Base-by-base conservation (phyloP, 2,888 invertebrate genomes). In the Brachyopa scutellaris region DNA sequence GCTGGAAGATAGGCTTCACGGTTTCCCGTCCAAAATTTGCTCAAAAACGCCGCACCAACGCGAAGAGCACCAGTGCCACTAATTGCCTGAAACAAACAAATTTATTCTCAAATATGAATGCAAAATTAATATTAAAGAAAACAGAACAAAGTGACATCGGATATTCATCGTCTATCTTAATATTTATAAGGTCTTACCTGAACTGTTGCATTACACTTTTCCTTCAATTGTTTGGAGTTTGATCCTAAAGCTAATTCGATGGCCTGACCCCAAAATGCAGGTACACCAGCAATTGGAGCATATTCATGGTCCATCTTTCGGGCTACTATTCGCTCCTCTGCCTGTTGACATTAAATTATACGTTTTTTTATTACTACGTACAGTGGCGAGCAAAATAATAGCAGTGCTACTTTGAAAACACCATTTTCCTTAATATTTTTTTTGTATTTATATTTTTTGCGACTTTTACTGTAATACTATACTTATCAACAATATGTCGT, bases 1-100 rank as follows among this genome's bases (percentile, higher is more conserved):
- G 93, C 92, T 3, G 99, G 99, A 85, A 99, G 87, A 92, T 97
- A 99, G 53, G 97, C 91, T 79, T 94, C 95, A 91, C 97, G 97
- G 85, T 92, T 92, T 31, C 95, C 94, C 5, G 93, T 93, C 91
- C 95, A 96, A 91, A 95, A 97, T 85, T 93, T 94, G 66, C 93
- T 94, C 78, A 99, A 91, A 90, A 98, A 99, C 80, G 95, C 96
- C 38, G 95, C 95, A 23, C 99, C 99, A 53, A 99, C 93, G 73
- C 97, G 93, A n/a, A 99, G 92, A 0, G 99, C 96, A 11, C 99
- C 99, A 9, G 99, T 99, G 62, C 99, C 99, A 84, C 99, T 99
- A 79, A 99, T 94, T n/a, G 96, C 94, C 93, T 97, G 94, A 2
- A 92, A 89, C 21, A 88, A 88, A 82, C 26, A 26, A 26, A 5